Evolutionary conservation across 2,113 vertebrate genomes (phyloP).

Genomic region (Argyrosomus japonicus): DNA sequence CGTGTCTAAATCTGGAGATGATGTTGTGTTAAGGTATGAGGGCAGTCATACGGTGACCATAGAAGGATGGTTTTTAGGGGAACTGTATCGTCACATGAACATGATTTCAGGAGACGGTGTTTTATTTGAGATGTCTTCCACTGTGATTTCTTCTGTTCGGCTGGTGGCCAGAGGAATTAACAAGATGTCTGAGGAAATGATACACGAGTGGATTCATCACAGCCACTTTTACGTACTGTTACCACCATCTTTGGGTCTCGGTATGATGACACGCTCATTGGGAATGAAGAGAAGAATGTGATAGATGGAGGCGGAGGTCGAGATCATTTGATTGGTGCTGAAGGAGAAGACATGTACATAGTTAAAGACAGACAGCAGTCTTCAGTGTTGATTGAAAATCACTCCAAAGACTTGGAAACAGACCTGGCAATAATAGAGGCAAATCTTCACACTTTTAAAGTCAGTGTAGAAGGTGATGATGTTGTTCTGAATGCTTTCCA

Average conservation of each 20-base stretch:
- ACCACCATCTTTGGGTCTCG: constrained; percentile 62
- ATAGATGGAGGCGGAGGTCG: constrained; percentile 68
- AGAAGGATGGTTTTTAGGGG: constrained; percentile 64
- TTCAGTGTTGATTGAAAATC: constrained; percentile 52
- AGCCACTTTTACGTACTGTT: constrained; percentile 49
- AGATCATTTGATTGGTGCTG: constrained; percentile 48
- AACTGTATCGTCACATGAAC: constrained; percentile 62
- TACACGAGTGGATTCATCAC: constrained; percentile 33
- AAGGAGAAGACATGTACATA: constrained; percentile 64
- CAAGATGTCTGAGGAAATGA: constrained; percentile 34
- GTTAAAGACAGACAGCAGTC: constrained; percentile 26
- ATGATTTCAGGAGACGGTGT: constrained; percentile 69
- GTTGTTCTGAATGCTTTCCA: not conserved
- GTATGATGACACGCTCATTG: constrained; percentile 42
- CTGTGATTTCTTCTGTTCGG: constrained; percentile 51
- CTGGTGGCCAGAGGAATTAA: constrained; percentile 70
- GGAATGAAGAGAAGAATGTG: constrained; percentile 66
- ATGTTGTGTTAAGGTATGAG: constrained; percentile 49
- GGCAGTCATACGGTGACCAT: constrained; percentile 59
- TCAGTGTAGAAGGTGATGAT: not conserved
- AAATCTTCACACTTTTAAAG: constrained; percentile 40
- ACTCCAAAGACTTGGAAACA: constrained; percentile 50
- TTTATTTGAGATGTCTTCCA: constrained; percentile 60
- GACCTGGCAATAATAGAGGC: constrained; percentile 65
- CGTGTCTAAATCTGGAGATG: constrained; percentile 53